These are phyloP conservation scores for Galeopsomyia nigrocyanea DNA, from an alignment of 2,888 invertebrate species.

Conservation along the genomic window DNA sequence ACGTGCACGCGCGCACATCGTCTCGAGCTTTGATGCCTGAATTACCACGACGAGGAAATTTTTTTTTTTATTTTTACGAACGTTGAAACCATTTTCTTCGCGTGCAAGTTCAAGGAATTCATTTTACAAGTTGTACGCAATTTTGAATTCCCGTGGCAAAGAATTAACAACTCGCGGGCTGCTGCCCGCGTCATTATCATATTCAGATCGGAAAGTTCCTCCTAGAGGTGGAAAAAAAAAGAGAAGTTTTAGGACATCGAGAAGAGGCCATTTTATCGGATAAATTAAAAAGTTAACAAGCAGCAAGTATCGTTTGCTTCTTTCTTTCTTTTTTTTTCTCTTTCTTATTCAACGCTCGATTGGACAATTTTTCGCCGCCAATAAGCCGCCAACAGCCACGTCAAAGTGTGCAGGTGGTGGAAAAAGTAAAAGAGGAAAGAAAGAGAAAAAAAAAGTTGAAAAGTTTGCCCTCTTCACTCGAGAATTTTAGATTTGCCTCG, in stretches of 20 bases:
- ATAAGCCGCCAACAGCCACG: no score
- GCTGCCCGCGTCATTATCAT: slow-evolving; percentile 19
- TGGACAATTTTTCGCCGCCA: slow-evolving; percentile 24
- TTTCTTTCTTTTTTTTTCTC: no score
- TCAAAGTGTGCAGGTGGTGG: no score
- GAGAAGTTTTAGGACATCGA: slow-evolving; percentile 16
- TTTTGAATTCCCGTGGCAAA: slow-evolving; percentile 9
- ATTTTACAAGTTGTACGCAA: slow-evolving; percentile 9
- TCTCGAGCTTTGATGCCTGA: background rate
- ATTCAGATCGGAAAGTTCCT: slow-evolving; percentile 3
- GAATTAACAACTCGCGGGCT: slow-evolving; percentile 18
- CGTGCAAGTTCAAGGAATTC: slow-evolving; percentile 13
- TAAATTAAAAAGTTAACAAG: slow-evolving; percentile 43
- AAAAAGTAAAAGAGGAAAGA: no score
- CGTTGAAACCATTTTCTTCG: background rate
- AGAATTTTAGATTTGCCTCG: slow-evolving; percentile 37
- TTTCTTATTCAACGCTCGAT: slow-evolving; percentile 9
- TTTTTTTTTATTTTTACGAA: no score
- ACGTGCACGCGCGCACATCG: slow-evolving; percentile 3
- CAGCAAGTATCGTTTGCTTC: slow-evolving; percentile 9
- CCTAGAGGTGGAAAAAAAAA: slow-evolving; percentile 18
- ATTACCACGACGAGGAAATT: no score
- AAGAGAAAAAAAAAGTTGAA: slow-evolving; percentile 3
- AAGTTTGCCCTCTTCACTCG: slow-evolving; percentile 26
- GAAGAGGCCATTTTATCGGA: slow-evolving; percentile 19